Base-by-base conservation (phyloP, 2,113 vertebrate genomes). In the Chelonoidis abingdonii region DNA sequence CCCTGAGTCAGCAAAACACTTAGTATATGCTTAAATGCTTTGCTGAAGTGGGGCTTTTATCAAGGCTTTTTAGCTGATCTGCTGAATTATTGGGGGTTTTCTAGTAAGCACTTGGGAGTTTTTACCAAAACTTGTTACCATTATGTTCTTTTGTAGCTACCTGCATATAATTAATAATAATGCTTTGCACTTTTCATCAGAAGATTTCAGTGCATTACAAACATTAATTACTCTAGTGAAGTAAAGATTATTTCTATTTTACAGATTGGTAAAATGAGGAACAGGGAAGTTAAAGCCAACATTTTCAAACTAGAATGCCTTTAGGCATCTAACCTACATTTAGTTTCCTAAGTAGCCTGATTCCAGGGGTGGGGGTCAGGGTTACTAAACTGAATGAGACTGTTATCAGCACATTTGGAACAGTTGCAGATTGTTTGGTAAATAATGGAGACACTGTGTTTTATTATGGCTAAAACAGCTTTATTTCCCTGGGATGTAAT, bases 391-490 rank as follows among this genome's bases (percentile, higher is more conserved):
- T 95, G 93, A 96, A 96, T 89, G 88, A 88, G 83, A 80, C 57
- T 93, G 89, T 93, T 94, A 96, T 96, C 93, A 31, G 89, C 6
- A 89, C 75, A 95, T 44, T 93, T 85, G 93, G 92, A 86, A 88
- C 95, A 94, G 89, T 92, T 95, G 92, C 93, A 47, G 24, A 5
- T 91, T 89, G 91, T 1, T 3, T 49, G 89, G 79, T 72, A 95
- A 95, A 93, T 89, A 94, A 94, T 72, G 95, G 90, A 83, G 83
- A 9, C 87, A 93, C 94, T 96, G 92, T 59, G 92, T 87, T 83
- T 96, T 92, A 84, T 84, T 57, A 92, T 52, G 75, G 31, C 81
- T 17, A 78, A 78, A 25, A 44, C 72, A 76, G 6, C 41, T 27
- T 47, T 78, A 78, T 47, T 78, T 47, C 75, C 41, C 75, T 47